Base-by-base conservation (phyloP, 2,113 vertebrate genomes). In the Oriolus oriolus region DNA sequence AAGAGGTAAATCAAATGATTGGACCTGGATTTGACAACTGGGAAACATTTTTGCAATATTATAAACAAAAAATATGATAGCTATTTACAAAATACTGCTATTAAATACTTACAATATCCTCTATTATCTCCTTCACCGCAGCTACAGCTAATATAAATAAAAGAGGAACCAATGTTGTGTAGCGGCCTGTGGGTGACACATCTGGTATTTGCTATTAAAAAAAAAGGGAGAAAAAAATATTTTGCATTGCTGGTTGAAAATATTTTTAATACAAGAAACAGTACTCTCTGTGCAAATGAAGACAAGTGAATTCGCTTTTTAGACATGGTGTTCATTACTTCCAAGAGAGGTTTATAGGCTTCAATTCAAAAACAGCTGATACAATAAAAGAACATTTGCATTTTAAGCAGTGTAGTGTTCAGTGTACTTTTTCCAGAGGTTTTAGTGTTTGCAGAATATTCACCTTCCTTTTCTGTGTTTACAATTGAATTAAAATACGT, bases 91-190 rank as follows among this genome's bases (percentile, higher is more conserved):
- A 93, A 88, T 53, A 70, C 50, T 83, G 53, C 39, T 71, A 33
- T 31, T 17, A 89, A 89, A 90, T 97, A 98, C 98, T 99, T 97
- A 99, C 99, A 98, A 99, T 98, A 97, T 99, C 99, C 90, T 99
- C 99, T 97, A 99, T 99, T 95, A 99, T 97, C 97, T 99, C 99
- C 96, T 99, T 99, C 80, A 99, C 96, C 27, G 99, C 99, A 91
- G 99, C 99, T 89, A 99, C 99, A 95, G 99, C 98, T 96, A 99
- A 98, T 97, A 99, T 99, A 97, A 99, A 99, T 71, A 99, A 98
- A 53, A 99, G 98, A 53, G 99, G 99, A 90, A 99, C 99, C 98
- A 99, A 95, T 1, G 99, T 99, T 79, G 99, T 99, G 84, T 99
- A 99, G 76, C 99, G 99, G 70, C 99, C 99, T 42, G 99, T 99